phyloP scores from a whole-genome alignment of 2,113 vertebrate genomes.

The Gopherus evgoodei region DNA sequence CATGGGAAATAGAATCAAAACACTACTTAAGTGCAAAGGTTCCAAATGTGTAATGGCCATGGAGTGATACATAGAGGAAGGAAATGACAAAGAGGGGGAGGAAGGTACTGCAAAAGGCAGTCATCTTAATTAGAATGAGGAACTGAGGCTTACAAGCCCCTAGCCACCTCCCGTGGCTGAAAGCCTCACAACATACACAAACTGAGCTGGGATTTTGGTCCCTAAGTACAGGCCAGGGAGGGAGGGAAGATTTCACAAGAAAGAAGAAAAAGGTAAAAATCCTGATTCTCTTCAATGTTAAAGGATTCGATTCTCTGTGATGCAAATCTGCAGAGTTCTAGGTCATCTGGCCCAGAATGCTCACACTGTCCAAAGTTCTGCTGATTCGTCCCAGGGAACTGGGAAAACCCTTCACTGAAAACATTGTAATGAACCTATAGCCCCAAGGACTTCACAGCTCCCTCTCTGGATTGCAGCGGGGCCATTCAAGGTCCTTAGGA shows the following conservation, averaged over 20 bases:
- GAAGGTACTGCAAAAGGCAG: background rate
- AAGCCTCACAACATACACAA: background rate
- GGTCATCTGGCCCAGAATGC: background rate
- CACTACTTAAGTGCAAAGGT: background rate
- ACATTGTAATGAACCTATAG: background rate
- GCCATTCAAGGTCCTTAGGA: background rate
- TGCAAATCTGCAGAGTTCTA: background rate
- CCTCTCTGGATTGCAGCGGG: background rate
- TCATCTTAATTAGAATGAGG: background rate
- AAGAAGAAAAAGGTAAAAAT: background rate
- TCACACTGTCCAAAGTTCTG: background rate
- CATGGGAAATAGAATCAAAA: background rate
- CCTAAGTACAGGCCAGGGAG: background rate
- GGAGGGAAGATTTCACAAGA: background rate
- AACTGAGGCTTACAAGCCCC: accelerated
- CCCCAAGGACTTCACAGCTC: background rate
- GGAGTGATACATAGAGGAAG: background rate
- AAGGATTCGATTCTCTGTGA: background rate
- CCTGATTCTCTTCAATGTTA: background rate
- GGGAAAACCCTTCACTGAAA: background rate
- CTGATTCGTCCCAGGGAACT: background rate
- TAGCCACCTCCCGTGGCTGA: background rate
- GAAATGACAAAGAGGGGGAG: background rate
- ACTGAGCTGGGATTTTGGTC: background rate
- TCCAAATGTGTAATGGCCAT: background rate